Conservation (phyloP, 2,113 vertebrate species). For the Nibea albiflora region DNA sequence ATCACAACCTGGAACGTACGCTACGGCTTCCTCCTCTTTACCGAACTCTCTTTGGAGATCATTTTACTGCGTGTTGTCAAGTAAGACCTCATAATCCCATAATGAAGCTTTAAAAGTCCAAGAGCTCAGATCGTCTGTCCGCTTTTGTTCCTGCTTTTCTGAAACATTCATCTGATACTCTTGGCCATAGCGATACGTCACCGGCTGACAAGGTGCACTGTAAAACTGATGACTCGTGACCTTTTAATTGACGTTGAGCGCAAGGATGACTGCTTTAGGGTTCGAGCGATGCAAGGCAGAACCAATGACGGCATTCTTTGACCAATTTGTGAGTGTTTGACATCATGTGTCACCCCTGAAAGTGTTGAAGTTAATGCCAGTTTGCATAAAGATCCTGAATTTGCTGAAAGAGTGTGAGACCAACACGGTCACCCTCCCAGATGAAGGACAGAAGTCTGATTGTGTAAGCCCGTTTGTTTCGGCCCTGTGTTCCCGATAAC, state of each 20-base stretch:
- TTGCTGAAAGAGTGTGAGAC: not conserved
- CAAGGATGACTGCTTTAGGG: not conserved
- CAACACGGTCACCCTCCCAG: not conserved
- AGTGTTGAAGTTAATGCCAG: not conserved
- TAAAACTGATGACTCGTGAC: too few species aligned
- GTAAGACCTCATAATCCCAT: not conserved
- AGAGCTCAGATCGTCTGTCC: not conserved
- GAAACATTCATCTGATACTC: not conserved
- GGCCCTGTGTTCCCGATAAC: not conserved
- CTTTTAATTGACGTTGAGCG: not conserved
- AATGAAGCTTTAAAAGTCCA: not conserved
- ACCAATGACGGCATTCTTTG: not conserved
- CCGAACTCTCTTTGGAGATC: not conserved
- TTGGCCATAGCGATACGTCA: not conserved
- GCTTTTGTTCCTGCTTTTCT: not conserved
- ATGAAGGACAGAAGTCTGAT: not conserved
- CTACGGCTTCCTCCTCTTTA: not conserved
- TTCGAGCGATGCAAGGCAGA: not conserved
- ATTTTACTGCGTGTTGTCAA: not conserved
- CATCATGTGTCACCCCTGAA: not conserved
- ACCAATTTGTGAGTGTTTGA: not conserved
- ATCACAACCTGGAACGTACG: not conserved
- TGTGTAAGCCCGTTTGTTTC: not conserved
- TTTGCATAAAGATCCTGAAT: not conserved
- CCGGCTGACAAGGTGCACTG: not conserved